Base-by-base conservation (phyloP, 2,113 vertebrate genomes). In the Meriones unguiculatus region DNA sequence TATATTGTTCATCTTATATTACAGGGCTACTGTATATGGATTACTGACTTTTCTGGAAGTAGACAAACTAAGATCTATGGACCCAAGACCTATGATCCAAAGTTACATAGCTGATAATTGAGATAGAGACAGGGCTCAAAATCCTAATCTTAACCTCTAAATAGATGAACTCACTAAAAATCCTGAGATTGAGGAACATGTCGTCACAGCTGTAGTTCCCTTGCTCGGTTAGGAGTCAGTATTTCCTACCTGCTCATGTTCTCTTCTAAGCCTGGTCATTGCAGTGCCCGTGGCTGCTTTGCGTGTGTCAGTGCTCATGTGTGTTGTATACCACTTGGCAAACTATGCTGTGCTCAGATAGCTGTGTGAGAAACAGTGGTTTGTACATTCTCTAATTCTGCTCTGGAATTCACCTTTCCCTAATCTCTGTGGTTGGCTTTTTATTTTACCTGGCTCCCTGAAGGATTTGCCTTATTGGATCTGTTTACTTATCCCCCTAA, bases 391-490 rank as follows among this genome's bases (percentile, higher is more conserved):
- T 28, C 2, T 77, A 72, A 76, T 93, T 95, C 87, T 70, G n/a
- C 92, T 92, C 87, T 89, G 67, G 38, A 90, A 85, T 92, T 92
- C 72, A 52, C 65, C 80, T 72, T 80, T 65, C 10, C 18, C 73
- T 93, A 81, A 77, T 94, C 88, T 94, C 35, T 32, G 4, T 25
- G 64, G 84, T 65, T 81, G 65, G 41, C 38, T 84, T 91, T 54
- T 95, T 89, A 90, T 90, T 76, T 96, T 84, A 57, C n/a, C n/a
- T 3, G 78, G 1, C 24, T 92, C 73, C 88, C 64, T 70, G 80
- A 65, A 85, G 52, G 57, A 64, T 95, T 96, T 96, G 46, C 84
- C 57, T 75, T 17, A 5, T 76, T 96, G 87, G 4, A 67, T 93
- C 87, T 94, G 65, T 81, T 38, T 91, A 2, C 46, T 93, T 57